Evolutionary conservation across 1,140 invertebrate genomes (phyloP).

Genomic region (Euschistus heros): DNA sequence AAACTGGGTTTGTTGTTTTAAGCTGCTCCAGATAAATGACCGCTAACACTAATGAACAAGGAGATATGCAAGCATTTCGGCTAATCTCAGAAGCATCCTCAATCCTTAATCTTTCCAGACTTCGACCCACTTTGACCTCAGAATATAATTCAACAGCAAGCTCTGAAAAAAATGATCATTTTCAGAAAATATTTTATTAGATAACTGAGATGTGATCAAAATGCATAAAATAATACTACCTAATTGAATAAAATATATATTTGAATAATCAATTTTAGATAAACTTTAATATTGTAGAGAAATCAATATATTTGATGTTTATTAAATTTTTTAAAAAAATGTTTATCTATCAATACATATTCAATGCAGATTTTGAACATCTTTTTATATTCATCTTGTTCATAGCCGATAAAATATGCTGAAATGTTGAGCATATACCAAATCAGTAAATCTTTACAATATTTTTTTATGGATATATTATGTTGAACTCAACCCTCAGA

Average conservation of each 20-base stretch:
- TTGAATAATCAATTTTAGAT: not conserved
- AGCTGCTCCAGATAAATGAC: constrained; percentile 79
- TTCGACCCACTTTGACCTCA: constrained; percentile 50
- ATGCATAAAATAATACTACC: not conserved
- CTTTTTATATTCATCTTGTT: no score
- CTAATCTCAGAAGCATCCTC: constrained; percentile 67
- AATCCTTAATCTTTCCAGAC: constrained; percentile 66
- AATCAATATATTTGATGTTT: not conserved
- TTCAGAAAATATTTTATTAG: not conserved
- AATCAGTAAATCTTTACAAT: no score
- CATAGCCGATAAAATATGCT: no score
- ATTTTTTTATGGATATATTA: no score
- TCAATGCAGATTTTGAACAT: no score
- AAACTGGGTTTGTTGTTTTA: constrained; percentile 67
- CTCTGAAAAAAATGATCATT: constrained; percentile 42
- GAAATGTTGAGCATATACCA: no score
- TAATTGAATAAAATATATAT: not conserved
- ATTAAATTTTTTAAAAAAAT: not conserved
- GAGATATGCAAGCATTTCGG: constrained; percentile 71
- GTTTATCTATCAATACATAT: no score
- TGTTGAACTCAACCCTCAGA: no score
- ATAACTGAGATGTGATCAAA: not conserved
- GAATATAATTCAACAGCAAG: constrained; percentile 73
- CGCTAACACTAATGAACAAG: constrained; percentile 69
- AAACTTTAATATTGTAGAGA: not conserved